Conservation (phyloP, 2,113 vertebrate species). For the Speoplatyrhinus poulsoni region DNA sequence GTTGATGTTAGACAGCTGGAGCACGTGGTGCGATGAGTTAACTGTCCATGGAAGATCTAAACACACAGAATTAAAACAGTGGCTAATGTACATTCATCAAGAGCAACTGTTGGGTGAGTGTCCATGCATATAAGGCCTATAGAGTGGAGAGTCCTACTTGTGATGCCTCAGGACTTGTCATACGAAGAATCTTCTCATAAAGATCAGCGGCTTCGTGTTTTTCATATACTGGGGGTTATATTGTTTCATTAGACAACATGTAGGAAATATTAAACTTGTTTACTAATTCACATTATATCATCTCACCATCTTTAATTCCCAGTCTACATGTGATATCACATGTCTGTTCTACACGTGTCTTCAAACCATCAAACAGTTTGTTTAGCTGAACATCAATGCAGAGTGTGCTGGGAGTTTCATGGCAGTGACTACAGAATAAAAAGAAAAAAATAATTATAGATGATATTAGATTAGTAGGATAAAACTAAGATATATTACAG, state of each 20-base stretch:
- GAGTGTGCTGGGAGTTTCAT: neutral
- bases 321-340: slow-evolving; percentile 32
- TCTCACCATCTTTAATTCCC: slow-evolving; percentile 54
- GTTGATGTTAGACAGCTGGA: neutral
- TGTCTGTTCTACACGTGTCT: rapidly evolving
- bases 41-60: slow-evolving; percentile 44
- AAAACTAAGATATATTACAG: neutral
- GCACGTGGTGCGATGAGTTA: slow-evolving; percentile 37
- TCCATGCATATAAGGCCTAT: neutral
- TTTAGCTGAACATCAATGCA: slow-evolving; percentile 42
- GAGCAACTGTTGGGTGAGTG: too few relatives aligned
- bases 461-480: too few relatives aligned
- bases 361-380: slow-evolving; percentile 52
- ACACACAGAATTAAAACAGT: neutral
- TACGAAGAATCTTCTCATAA: slow-evolving; percentile 57
- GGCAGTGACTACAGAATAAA: neutral
- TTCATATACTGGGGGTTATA: slow-evolving; percentile 36
- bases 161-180: slow-evolving; percentile 16
- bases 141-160: slow-evolving; percentile 26
- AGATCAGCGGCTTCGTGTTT: slow-evolving; percentile 67
- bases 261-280: too few relatives aligned
- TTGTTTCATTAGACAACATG: neutral
- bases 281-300: neutral
- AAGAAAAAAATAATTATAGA: neutral
- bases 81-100: neutral